Evolutionary conservation across 2,888 invertebrate genomes (phyloP).

Genomic region (Thereva nobilitata): DNA sequence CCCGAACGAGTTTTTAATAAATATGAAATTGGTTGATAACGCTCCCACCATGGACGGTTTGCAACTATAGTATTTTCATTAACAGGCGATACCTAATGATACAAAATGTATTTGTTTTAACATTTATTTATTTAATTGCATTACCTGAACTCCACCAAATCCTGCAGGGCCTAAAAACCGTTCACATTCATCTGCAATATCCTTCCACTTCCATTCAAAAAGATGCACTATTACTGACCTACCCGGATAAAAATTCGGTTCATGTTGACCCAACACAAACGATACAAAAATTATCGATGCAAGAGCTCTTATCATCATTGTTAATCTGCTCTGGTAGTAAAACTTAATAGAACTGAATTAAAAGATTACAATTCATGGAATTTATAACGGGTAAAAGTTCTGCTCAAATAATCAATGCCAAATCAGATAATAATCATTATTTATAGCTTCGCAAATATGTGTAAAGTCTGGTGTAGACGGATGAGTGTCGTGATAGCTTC

Average conservation of each 20-base stretch:
- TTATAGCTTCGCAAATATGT: too few relatives aligned
- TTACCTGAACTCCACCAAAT: constrained; percentile 74
- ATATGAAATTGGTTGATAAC: constrained; percentile 88
- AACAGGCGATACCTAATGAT: constrained; percentile 67
- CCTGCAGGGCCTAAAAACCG: constrained; percentile 73
- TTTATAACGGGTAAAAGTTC: too few relatives aligned
- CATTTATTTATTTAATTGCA: neutral
- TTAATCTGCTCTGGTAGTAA: too few relatives aligned
- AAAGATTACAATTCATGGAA: too few relatives aligned
- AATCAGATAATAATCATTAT: too few relatives aligned
- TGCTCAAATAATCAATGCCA: too few relatives aligned
- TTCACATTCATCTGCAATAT: constrained; percentile 81
- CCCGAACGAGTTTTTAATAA: constrained; percentile 76
- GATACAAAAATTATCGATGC: too few relatives aligned
- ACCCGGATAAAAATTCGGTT: constrained; percentile 57
- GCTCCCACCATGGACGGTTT: constrained; percentile 83
- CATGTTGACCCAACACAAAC: constrained; percentile 34
- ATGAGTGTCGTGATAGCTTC: too few relatives aligned
- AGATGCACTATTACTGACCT: constrained; percentile 73
- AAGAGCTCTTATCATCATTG: too few relatives aligned
- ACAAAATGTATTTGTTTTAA: neutral
- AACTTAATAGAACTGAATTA: too few relatives aligned
- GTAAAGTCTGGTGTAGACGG: too few relatives aligned
- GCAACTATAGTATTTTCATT: constrained; percentile 70
- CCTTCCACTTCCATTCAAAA: constrained; percentile 83